Evolutionary conservation across 2,888 invertebrate species (phyloP).

Genomic region (Mamestra brassicae): DNA sequence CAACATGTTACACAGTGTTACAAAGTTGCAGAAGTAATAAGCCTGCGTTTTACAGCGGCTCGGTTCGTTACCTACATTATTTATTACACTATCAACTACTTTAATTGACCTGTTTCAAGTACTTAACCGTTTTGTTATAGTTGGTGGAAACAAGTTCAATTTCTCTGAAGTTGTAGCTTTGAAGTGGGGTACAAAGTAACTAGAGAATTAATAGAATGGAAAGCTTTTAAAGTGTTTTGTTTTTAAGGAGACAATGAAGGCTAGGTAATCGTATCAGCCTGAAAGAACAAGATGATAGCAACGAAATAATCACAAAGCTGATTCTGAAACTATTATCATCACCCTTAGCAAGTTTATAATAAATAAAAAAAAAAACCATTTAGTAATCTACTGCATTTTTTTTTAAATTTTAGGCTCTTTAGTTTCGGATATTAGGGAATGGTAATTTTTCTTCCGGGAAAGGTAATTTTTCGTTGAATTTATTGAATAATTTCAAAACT

Average conservation of each 20-base stretch:
- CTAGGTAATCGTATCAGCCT: too few relatives aligned
- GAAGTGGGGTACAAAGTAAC: constrained; percentile 5
- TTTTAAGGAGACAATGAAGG: background rate
- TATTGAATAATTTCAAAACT: too few relatives aligned
- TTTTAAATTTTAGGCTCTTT: too few relatives aligned
- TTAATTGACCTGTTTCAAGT: constrained; percentile 45
- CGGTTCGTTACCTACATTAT: constrained; percentile 38
- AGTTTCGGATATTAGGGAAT: too few relatives aligned
- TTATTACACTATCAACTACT: constrained; percentile 45
- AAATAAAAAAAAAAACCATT: too few relatives aligned
- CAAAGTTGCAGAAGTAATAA: constrained; percentile 41
- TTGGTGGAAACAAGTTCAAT: constrained; percentile 16
- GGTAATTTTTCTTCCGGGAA: too few relatives aligned
- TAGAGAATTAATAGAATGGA: background rate
- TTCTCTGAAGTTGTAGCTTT: constrained; percentile 4
- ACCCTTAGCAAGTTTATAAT: too few relatives aligned
- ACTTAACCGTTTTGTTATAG: constrained; percentile 13
- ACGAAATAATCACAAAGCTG: too few relatives aligned
- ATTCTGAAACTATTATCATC: too few relatives aligned
- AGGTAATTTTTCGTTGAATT: too few relatives aligned
- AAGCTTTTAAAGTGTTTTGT: background rate
- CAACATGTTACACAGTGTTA: constrained; percentile 18
- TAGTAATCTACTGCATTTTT: too few relatives aligned
- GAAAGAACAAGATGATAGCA: too few relatives aligned
- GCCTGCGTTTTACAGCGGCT: constrained; percentile 28